These are phyloP conservation scores for Meliscaeva auricollis DNA, from an alignment of 2,888 invertebrate species.

Conservation along the genomic window DNA sequence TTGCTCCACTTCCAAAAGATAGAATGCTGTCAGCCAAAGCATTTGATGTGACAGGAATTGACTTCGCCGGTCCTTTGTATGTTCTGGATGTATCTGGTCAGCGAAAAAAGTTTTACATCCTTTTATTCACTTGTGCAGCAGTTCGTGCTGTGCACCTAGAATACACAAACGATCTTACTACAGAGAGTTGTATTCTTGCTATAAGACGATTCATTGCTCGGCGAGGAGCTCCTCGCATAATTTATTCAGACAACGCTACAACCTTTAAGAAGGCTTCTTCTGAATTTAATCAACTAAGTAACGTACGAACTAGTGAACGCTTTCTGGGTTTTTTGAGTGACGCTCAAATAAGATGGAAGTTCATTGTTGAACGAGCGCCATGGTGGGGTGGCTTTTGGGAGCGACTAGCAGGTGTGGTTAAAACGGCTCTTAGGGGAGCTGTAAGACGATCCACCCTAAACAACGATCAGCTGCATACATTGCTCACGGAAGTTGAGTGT, in stretches of 20 bases:
- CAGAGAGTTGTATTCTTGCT: constrained; percentile 39
- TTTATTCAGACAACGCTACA: constrained; percentile 47
- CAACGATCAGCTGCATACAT: constrained; percentile 35
- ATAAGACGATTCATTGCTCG: constrained; percentile 46
- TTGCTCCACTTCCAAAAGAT: constrained; percentile 42
- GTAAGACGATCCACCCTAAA: constrained; percentile 19
- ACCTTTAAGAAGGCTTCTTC: constrained; percentile 44
- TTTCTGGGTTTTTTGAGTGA: constrained; percentile 32
- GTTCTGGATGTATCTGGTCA: constrained; percentile 15
- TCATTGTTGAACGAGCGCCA: constrained; percentile 15
- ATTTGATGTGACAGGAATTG: constrained; percentile 28
- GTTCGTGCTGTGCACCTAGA: constrained; percentile 5
- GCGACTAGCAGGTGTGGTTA: constrained; percentile 46
- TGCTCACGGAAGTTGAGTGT: constrained; percentile 36
- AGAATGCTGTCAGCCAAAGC: constrained; percentile 12
- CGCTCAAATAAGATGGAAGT: neutral
- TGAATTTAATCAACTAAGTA: constrained; percentile 5
- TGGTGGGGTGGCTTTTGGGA: constrained; percentile 49
- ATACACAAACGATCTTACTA: constrained; percentile 18
- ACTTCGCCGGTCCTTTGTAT: constrained; percentile 45
- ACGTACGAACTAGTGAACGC: neutral
- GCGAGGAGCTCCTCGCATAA: constrained; percentile 31
- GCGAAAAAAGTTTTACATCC: constrained; percentile 8
- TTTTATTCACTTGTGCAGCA: constrained; percentile 13
- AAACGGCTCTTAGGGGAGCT: constrained; percentile 36